Conservation (phyloP, 2,113 vertebrate genomes). For the Morphnarchus princeps region DNA sequence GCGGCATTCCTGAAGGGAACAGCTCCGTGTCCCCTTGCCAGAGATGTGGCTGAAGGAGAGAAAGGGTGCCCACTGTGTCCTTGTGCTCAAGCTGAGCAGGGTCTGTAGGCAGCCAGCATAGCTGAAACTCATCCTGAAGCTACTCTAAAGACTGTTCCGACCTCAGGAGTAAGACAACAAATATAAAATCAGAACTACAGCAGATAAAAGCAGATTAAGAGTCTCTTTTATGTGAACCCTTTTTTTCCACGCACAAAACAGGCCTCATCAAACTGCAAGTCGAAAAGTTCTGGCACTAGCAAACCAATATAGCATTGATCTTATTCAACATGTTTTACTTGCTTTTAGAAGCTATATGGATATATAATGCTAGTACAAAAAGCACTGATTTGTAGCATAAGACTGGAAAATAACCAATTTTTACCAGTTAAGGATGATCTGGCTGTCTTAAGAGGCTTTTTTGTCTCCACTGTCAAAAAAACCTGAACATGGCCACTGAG, state of each 20-base stretch:
- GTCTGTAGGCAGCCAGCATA: neutral
- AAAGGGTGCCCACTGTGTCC: neutral
- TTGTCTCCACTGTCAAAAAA: neutral
- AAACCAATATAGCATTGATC: neutral
- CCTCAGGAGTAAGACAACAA: neutral
- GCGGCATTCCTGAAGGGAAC: neutral
- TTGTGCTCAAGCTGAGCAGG: neutral
- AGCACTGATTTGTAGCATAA: neutral
- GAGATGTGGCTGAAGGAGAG: neutral
- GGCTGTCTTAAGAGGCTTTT: neutral
- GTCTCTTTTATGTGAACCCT: neutral
- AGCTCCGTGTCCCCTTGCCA: accelerated
- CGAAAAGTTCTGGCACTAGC: neutral
- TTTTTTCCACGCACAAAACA: neutral
- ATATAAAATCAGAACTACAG: neutral
- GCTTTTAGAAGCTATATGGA: neutral
- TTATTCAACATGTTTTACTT: neutral
- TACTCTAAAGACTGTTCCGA: neutral
- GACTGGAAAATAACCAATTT: neutral
- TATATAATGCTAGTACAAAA: neutral
- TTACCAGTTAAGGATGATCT: neutral
- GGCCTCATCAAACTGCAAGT: neutral
- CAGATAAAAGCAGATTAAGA: neutral
- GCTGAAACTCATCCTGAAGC: neutral
- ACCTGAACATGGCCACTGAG: neutral